Base-by-base conservation (phyloP, 1,140 invertebrate genomes). In the Saccostrea echinata region DNA sequence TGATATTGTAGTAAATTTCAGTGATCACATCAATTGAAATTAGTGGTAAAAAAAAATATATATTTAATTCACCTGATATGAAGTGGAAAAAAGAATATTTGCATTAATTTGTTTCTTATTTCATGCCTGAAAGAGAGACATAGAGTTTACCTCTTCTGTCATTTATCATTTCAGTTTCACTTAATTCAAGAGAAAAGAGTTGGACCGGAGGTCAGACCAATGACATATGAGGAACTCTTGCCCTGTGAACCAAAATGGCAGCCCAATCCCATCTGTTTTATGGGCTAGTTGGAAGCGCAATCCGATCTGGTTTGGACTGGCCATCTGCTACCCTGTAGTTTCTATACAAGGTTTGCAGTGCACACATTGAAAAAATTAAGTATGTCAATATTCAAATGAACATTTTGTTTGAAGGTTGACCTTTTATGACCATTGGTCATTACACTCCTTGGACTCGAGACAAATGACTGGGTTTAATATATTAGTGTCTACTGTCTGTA, bases 151-250 rank as follows among this genome's bases (percentile, higher is more conserved):
- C 27, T 76, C 30, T 30, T 76, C 27, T 76, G 27, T 76, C 24
- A 76, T 76, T 76, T 76, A 33, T 35, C 68, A 76, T 76, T 76
- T 76, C 68, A 76, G 68, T 76, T 76, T 13, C 68, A 76, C 30
- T 76, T 33, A 71, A 27, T 30, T 76, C 27, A 27, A 76, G 68
- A 76, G 24, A 33, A 16, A 33, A 33, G 64, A 71, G 68, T 13
- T 30, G 68, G 30, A 71, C 24, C 13, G 24, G 64, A 76, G 68
- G 68, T 76, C 68, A 76, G 24, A 30, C 68, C 68, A 76, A 76
- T 76, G 68, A 76, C 68, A 76, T 33, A 76, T 76, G 68, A 76
- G 68, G n/a, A 4, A 76, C 30, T 33, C 27, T 13, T 30, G 68
- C 30, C 68, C 24, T 76, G 6, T 35, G 68, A 76, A 33, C 68